Evolutionary conservation across 2,888 invertebrate species (phyloP).

Genomic region (Sturmia bella): DNA sequence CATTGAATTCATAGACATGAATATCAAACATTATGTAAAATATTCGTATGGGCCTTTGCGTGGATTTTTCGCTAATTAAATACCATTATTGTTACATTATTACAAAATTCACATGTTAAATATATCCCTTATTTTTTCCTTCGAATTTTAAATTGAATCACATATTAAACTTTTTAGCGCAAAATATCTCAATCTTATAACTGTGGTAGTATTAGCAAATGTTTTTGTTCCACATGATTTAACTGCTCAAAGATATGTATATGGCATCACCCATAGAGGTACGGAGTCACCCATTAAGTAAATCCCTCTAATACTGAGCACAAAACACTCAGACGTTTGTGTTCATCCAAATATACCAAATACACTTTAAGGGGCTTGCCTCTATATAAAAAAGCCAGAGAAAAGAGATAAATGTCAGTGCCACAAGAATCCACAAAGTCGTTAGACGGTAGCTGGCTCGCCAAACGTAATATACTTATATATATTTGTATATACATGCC

Average conservation of each 20-base stretch:
- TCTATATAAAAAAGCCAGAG: not conserved
- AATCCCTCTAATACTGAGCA: constrained; percentile 31
- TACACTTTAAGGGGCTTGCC: not conserved
- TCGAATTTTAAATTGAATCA: too few species aligned
- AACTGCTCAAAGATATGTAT: not conserved
- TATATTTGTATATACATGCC: too few species aligned
- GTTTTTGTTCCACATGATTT: too few species aligned
- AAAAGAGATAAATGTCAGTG: not conserved
- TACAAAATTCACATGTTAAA: too few species aligned
- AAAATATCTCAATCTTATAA: too few species aligned
- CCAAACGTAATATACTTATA: not conserved
- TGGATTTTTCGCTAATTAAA: not conserved
- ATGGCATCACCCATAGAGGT: not conserved
- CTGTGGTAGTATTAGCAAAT: not conserved
- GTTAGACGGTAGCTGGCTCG: not conserved
- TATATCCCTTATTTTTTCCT: too few species aligned
- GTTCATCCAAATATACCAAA: not conserved
- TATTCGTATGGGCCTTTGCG: constrained; percentile 16
- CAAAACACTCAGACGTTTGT: constrained; percentile 24
- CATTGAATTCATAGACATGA: constrained; percentile 33
- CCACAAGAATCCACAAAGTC: constrained; percentile 16
- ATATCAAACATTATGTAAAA: constrained; percentile 33
- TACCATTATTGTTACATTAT: too few species aligned
- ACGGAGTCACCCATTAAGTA: constrained; percentile 46
- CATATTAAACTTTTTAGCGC: too few species aligned